phyloP scores from a whole-genome alignment of 2,888 invertebrate species.

The Opisthograptis luteolata region DNA sequence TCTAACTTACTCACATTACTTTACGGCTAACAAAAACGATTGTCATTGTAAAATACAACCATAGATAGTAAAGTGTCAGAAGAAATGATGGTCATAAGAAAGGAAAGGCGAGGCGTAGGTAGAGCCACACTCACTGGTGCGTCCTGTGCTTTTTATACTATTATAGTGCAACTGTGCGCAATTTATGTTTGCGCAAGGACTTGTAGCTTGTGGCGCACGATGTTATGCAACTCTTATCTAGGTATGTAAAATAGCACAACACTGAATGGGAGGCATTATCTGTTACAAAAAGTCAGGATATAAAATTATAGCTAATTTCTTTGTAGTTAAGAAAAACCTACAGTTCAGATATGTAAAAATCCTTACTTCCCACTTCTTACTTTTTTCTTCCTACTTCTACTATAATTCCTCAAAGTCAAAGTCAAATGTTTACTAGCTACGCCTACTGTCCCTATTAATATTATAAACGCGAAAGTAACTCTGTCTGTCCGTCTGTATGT shows the following conservation, averaged over 20 bases:
- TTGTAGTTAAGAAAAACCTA: no score
- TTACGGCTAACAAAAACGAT: constrained; percentile 47
- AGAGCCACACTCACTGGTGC: constrained; percentile 49
- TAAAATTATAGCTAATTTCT: no score
- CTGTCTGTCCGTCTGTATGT: no score
- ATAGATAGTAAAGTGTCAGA: constrained; percentile 70
- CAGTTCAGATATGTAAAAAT: no score
- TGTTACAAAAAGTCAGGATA: no score
- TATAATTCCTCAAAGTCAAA: no score
- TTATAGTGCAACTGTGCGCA: constrained; percentile 62
- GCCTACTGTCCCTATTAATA: no score
- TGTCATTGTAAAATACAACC: constrained; percentile 67
- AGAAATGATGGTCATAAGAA: constrained; percentile 76
- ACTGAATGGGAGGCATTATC: neutral
- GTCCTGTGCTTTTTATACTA: constrained; percentile 58
- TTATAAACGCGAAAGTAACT: no score
- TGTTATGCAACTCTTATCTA: constrained; percentile 4
- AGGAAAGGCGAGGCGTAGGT: constrained; percentile 64
- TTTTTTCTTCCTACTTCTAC: no score
- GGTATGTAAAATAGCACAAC: neutral
- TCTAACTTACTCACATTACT: constrained; percentile 14
- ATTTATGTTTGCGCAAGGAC: constrained; percentile 61
- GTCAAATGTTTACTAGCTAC: no score
- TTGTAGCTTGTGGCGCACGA: constrained; percentile 23
- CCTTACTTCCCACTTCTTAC: no score